Evolutionary conservation across 2,113 vertebrate genomes (phyloP).

Genomic region (Siniperca knerii): DNA sequence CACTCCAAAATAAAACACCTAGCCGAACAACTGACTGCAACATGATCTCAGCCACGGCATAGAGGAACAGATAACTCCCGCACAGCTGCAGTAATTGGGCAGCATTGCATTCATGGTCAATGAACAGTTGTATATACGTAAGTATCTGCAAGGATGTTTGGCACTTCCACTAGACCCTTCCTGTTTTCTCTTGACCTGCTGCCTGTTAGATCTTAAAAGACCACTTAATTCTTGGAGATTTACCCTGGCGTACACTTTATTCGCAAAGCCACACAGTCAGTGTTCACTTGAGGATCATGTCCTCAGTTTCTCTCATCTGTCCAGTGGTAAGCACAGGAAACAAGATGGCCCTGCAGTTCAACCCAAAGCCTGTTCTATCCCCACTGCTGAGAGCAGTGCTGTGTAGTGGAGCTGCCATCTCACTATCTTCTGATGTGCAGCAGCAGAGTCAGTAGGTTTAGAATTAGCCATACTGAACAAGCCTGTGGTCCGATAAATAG

Average conservation of each 20-base stretch:
- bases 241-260: background rate
- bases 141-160: background rate
- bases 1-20: background rate
- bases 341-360: background rate
- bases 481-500: conserved; percentile 28
- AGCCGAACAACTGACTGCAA: background rate
- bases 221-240: background rate
- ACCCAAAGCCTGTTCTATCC: conserved; percentile 1
- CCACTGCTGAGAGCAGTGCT: conserved; percentile 6
- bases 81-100: background rate
- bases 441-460: conserved; percentile 15
- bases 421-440: conserved; percentile 26
- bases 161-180: background rate
- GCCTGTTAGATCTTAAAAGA: conserved; percentile 2
- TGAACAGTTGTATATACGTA: background rate
- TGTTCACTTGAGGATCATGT: background rate
- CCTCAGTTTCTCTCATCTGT: conserved; percentile 29
- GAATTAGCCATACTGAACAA: conserved; percentile 32
- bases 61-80: background rate
- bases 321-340: conserved; percentile 1
- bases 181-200: background rate
- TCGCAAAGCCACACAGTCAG: background rate
- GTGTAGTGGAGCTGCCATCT: conserved; percentile 13
- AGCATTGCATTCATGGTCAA: background rate
- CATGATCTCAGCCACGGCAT: background rate